Conservation (phyloP, 2,888 invertebrate genomes). For the Euzophera pinguis region DNA sequence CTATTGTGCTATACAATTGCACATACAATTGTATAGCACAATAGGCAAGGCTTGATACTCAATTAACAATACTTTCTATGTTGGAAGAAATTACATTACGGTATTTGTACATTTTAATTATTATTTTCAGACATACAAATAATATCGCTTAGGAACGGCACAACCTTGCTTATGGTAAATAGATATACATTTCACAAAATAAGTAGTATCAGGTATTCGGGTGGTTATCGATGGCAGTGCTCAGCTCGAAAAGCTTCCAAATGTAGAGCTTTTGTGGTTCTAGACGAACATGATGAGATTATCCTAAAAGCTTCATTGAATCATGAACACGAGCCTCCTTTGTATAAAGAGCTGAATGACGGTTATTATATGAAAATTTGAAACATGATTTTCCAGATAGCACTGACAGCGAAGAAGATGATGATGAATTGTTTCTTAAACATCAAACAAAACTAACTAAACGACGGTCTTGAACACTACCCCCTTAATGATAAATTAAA, state of each 20-base stretch:
- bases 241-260: slow-evolving; percentile 9
- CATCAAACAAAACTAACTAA: no score
- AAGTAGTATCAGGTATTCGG: neutral
- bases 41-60: no score
- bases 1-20: no score
- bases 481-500: no score
- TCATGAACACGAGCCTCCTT: slow-evolving; percentile 10
- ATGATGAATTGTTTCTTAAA: neutral
- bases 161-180: slow-evolving; percentile 15
- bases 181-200: slow-evolving; percentile 17
- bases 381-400: neutral
- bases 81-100: no score
- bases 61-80: no score
- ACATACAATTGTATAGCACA: no score
- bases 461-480: no score
- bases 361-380: slow-evolving; percentile 4
- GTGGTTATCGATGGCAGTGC: slow-evolving; percentile 15
- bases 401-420: neutral
- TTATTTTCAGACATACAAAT: slow-evolving; percentile 21
- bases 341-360: neutral
- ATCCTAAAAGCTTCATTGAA: slow-evolving; percentile 2
- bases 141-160: slow-evolving; percentile 24
- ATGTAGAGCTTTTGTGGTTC: slow-evolving; percentile 15
- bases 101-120: no score
- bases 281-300: neutral